Conservation (phyloP, 2,888 invertebrate species). For the Syritta pipiens region DNA sequence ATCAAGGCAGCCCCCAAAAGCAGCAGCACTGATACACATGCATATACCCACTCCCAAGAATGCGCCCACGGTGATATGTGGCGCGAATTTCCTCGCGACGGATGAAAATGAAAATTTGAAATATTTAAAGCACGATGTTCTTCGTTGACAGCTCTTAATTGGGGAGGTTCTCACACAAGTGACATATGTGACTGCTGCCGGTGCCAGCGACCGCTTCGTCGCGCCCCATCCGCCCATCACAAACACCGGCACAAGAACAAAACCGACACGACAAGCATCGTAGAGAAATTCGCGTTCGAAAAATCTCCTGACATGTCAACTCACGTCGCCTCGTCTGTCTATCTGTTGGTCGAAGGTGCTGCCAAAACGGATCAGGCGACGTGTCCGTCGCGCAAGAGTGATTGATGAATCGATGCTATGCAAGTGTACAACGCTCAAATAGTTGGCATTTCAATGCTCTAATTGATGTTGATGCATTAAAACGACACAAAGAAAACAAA, state of each 20-base stretch:
- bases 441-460: conserved; percentile 66
- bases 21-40: conserved; percentile 8
- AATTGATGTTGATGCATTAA: conserved; percentile 66
- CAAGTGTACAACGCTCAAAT: conserved; percentile 68
- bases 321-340: conserved; percentile 47
- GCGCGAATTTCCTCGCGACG: conserved; percentile 40
- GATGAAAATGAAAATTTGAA: conserved; percentile 68
- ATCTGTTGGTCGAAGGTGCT: conserved; percentile 45
- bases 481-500: conserved; percentile 9
- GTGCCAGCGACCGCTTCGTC: conserved; percentile 47
- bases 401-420: conserved; percentile 69
- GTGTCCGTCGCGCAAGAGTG: conserved; percentile 55
- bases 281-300: conserved; percentile 52
- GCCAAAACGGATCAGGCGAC: conserved; percentile 50
- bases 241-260: conserved; percentile 23
- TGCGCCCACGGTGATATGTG: conserved; percentile 39
- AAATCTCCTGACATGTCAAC: conserved; percentile 58
- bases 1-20: conserved; percentile 22
- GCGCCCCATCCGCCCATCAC: neutral
- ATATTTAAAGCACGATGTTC: conserved; percentile 68
- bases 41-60: conserved; percentile 24
- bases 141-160: conserved; percentile 67
- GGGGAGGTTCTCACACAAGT: conserved; percentile 63
- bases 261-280: conserved; percentile 37
- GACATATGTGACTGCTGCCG: conserved; percentile 52